Percentiles rank a stretch among this genome's conserved stretches.
Conservation (phyloP, 2,797 vertebrate genomes). For the Spatula versicolor region DNA sequence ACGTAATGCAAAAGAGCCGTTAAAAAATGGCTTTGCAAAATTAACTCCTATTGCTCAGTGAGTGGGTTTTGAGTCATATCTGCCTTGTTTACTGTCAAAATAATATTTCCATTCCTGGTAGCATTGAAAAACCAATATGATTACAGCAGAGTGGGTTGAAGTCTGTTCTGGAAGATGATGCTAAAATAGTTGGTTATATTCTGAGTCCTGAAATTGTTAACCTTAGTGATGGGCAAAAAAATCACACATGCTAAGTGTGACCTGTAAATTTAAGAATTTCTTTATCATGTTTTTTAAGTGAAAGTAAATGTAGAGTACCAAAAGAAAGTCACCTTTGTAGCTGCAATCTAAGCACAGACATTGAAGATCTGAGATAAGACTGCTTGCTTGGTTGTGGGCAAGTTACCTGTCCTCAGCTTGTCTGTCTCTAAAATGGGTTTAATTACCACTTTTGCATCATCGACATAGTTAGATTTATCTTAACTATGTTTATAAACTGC, state of each 20-base stretch:
- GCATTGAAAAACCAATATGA: not conserved
- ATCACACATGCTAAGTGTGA: not conserved
- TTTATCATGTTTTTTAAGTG: slow-evolving; percentile 47
- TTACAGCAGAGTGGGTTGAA: slow-evolving; percentile 24
- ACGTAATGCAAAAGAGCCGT: slow-evolving; percentile 56
- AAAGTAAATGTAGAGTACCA: slow-evolving; percentile 44
- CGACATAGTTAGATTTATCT: not conserved
- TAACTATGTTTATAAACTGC: not conserved
- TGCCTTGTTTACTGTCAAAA: slow-evolving; percentile 52
- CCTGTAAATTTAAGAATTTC: slow-evolving; percentile 9
- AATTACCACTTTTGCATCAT: slow-evolving; percentile 10
- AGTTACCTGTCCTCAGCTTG: slow-evolving; percentile 11
- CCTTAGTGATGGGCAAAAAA: slow-evolving; percentile 7
- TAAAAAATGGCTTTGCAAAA: slow-evolving; percentile 70
- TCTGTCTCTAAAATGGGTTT: slow-evolving; percentile 38
- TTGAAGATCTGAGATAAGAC: not conserved
- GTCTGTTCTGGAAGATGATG: slow-evolving; percentile 1
- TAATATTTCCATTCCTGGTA: slow-evolving; percentile 35
- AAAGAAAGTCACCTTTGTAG: not conserved
- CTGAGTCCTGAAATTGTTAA: slow-evolving; percentile 42
- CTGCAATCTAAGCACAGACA: not conserved
- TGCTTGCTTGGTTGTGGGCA: slow-evolving; percentile 3
- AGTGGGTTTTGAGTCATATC: slow-evolving; percentile 59
- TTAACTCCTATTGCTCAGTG: slow-evolving; percentile 56
- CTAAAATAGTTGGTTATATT: slow-evolving; percentile 53